Evolutionary conservation across 2,888 invertebrate genomes (phyloP), one percentile per base, ranked within the genome.

Genomic region (Acleris cristana): DNA sequence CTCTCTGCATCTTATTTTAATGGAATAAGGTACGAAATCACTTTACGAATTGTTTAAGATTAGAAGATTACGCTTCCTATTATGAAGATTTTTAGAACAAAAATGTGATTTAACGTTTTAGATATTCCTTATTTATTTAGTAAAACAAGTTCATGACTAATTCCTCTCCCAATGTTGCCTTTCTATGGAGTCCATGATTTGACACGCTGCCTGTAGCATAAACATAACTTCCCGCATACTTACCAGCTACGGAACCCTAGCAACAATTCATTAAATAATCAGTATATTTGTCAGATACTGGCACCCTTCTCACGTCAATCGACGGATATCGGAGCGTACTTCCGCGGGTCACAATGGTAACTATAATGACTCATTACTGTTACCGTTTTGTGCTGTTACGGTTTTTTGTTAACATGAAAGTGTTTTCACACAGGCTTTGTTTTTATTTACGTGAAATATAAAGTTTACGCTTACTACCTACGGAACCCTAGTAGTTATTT

Each of bases 291-390:
- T 60, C 65, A 69, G 68, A 65, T 59, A 56, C 65, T 59, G 55
- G 64, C 70, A 70, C 73, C 73, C 58, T 69, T 64, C 55, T 48
- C 62, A 65, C 65, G 61, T 70, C 64, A 61, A 64, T 69, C 57
- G 66, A 64, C 69, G 54, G 61, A 67, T 84, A 85, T 79, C 76
- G 74, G 78, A 77, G 79, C 87, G 82, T 81, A 81, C 81, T 86
- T 89, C 88, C 88, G 84, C 78, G 74, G 76, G 60, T 64, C 75
- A 78, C 79, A 80, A 85, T 83, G 78, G 78, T 81, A 76, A 83
- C 80, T 79, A 84, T 86, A 88, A 86, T 84, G 84, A 87, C 77
- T 85, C 85, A 84, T 87, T 87, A 86, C 75, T 72, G 74, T 79
- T 61, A 64, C 64, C 40, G 60, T 54, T 59, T 60, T 57, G 45